Conservation (phyloP, 37 sponge, comb jelly and placozoan genomes). For the Geodia barretti region DNA sequence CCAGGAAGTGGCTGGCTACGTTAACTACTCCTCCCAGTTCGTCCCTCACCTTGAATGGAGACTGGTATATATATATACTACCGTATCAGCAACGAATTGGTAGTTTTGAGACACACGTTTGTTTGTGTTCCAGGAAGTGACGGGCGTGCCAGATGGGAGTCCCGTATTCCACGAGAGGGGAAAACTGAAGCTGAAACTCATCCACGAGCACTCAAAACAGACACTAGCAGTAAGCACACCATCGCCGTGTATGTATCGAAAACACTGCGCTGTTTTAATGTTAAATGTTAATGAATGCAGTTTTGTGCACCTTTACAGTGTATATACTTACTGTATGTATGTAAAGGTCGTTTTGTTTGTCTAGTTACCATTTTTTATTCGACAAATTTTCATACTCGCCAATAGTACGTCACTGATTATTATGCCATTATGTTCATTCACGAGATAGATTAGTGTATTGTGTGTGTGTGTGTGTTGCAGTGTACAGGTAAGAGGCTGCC, state of each 20-base stretch:
- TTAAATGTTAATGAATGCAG: too few species aligned
- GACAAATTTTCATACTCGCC: too few species aligned
- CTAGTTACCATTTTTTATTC: too few species aligned
- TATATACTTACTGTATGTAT: too few species aligned
- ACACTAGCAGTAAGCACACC: slow-evolving; percentile 62
- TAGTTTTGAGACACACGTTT: background rate
- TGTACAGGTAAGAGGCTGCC: slow-evolving; percentile 79
- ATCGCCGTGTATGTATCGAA: too few species aligned
- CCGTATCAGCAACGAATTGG: background rate
- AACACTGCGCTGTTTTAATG: too few species aligned
- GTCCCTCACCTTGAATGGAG: slow-evolving; percentile 61
- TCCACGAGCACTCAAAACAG: slow-evolving; percentile 59
- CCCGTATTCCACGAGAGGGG: slow-evolving; percentile 62
- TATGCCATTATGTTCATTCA: slow-evolving; percentile 3
- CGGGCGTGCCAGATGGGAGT: slow-evolving; percentile 9
- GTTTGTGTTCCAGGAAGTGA: slow-evolving; percentile 41
- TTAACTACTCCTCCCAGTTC: slow-evolving; percentile 83
- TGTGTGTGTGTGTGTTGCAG: slow-evolving; percentile 1
- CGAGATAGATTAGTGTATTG: background rate
- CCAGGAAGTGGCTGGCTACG: slow-evolving; percentile 87
- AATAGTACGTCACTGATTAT: too few species aligned
- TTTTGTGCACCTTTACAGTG: too few species aligned
- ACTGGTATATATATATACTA: slow-evolving; percentile 35
- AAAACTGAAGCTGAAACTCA: slow-evolving; percentile 43
- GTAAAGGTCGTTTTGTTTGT: too few species aligned